A percentile compares a stretch with the other conserved stretches of the same genome.
phyloP scores from a whole-genome alignment of 2,797 vertebrate species.

The Gobionotothen gibberifrons region DNA sequence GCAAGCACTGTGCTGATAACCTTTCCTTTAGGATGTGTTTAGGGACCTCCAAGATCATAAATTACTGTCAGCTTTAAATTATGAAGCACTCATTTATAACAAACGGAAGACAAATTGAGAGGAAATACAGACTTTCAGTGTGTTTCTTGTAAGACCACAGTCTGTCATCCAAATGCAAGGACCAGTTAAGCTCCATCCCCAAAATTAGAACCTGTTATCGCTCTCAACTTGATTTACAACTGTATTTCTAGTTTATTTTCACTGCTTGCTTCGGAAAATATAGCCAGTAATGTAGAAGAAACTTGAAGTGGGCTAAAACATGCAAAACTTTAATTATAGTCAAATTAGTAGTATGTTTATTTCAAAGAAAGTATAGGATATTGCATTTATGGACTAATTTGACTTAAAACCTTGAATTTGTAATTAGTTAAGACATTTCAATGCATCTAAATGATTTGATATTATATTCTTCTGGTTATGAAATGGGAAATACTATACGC shows the following conservation, averaged over 20 bases:
- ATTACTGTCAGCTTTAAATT: conserved; percentile 3
- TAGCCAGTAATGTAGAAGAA: background rate
- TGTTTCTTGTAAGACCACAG: background rate
- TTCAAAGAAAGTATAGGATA: conserved; percentile 34
- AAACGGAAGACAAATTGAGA: background rate
- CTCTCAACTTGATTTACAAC: background rate
- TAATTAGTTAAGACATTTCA: conserved; percentile 51
- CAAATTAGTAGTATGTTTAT: conserved; percentile 40
- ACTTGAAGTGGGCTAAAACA: conserved; percentile 16
- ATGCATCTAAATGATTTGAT: conserved; percentile 45
- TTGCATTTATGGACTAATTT: conserved; percentile 26
- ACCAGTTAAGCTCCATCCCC: background rate
- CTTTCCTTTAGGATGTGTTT: background rate
- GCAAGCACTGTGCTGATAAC: background rate
- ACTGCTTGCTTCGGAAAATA: background rate
- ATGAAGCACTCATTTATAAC: background rate
- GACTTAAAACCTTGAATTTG: conserved; percentile 26
- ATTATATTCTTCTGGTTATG: conserved; percentile 25
- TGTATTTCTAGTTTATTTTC: background rate
- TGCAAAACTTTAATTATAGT: conserved; percentile 3
- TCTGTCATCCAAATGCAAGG: background rate
- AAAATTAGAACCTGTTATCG: background rate
- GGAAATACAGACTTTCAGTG: background rate
- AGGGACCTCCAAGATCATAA: background rate
- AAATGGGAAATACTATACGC: conserved; percentile 60